Conservation (phyloP, 2,113 vertebrate species). For the Carlito syrichta region DNA sequence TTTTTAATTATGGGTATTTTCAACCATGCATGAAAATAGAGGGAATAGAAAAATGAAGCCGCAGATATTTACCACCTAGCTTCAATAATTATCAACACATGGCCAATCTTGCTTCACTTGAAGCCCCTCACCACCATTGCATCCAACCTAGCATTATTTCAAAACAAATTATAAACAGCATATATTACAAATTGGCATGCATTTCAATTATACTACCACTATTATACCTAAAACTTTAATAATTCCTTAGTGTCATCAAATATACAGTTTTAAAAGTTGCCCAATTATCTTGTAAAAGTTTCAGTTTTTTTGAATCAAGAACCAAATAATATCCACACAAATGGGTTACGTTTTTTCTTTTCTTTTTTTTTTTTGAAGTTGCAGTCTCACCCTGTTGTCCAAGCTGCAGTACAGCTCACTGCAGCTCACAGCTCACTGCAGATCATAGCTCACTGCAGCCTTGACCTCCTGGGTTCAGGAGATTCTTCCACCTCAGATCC, state of each 20-base stretch:
- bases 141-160: neutral
- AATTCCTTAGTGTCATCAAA: neutral
- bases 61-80: too few relatives aligned
- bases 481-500: too few relatives aligned
- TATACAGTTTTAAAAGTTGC: neutral
- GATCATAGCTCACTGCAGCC: too few relatives aligned
- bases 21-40: neutral
- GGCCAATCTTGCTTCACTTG: neutral
- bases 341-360: too few relatives aligned
- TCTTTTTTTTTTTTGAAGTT: too few relatives aligned
- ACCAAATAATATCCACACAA: neutral
- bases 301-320: neutral
- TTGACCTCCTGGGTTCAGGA: too few relatives aligned
- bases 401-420: too few relatives aligned
- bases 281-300: neutral
- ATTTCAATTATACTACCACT: neutral
- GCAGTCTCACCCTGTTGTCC: too few relatives aligned
- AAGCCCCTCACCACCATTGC: neutral
- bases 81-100: neutral
- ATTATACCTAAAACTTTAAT: neutral
- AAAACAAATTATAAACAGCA: neutral
- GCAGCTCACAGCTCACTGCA: too few relatives aligned
- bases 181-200: neutral
- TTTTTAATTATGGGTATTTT: neutral
- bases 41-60: neutral